Percentiles rank a stretch among this genome's conserved stretches.
These are phyloP conservation scores for Heliconius congener DNA, from an alignment of 1,140 invertebrate genomes.

Conservation along the genomic window DNA sequence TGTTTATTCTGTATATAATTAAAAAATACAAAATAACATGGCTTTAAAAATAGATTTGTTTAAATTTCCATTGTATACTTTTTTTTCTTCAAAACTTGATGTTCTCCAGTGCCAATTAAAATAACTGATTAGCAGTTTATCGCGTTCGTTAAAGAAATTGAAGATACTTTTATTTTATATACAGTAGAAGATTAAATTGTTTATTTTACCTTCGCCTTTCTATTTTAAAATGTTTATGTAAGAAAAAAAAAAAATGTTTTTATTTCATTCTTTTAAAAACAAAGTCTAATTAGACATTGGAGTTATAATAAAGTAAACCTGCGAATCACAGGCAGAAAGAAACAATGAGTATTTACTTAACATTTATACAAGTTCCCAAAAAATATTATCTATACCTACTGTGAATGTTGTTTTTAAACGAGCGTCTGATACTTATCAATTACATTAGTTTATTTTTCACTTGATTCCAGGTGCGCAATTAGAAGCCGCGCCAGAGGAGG, in stretches of 20 bases:
- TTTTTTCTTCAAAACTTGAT: slow-evolving; percentile 12
- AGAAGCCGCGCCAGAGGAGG: slow-evolving; percentile 34
- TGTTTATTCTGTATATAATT: not conserved
- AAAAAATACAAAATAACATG: not conserved
- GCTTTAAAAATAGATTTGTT: not conserved
- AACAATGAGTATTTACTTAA: not conserved
- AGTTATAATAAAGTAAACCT: too few species aligned
- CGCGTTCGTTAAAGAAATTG: slow-evolving; percentile 32
- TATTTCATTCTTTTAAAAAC: slow-evolving; percentile 18
- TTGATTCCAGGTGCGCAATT: slow-evolving; percentile 26
- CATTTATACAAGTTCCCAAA: not conserved
- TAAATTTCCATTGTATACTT: not conserved
- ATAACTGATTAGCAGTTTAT: slow-evolving; percentile 34
- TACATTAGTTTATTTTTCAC: slow-evolving; percentile 28
- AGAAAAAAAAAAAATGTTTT: slow-evolving; percentile 35
- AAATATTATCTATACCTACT: not conserved
- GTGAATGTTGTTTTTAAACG: not conserved
- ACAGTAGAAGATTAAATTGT: slow-evolving; percentile 40
- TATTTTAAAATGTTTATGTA: slow-evolving; percentile 34
- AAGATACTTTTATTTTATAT: slow-evolving; percentile 20
- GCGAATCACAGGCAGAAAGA: too few species aligned
- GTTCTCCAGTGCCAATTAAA: slow-evolving; percentile 36
- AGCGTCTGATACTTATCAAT: not conserved
- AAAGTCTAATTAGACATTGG: slow-evolving; percentile 25
- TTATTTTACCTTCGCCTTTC: slow-evolving; percentile 35